phyloP scores from a whole-genome alignment of 1,140 invertebrate genomes.

The Pentalonia nigronervosa region DNA sequence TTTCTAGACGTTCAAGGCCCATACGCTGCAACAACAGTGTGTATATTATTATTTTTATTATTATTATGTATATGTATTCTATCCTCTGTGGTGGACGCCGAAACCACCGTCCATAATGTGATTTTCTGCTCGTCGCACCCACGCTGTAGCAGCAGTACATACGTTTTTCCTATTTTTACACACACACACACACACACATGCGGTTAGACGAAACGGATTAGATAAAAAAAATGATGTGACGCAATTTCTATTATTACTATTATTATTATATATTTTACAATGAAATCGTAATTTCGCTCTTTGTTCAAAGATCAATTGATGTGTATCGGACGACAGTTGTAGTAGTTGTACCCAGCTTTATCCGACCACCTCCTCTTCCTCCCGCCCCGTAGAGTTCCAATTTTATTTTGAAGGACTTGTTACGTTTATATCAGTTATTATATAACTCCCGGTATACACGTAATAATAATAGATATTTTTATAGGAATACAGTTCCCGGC shows the following conservation, averaged over 20 bases:
- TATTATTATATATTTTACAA: slow-evolving; percentile 25
- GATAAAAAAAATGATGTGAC: slow-evolving; percentile 25
- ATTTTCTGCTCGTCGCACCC: slow-evolving; percentile 50
- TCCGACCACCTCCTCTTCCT: neutral
- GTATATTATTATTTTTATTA: slow-evolving; percentile 13
- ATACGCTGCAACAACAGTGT: neutral
- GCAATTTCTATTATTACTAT: slow-evolving; percentile 10
- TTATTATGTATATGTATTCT: neutral
- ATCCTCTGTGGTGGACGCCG: slow-evolving; percentile 26
- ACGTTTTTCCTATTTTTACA: slow-evolving; percentile 34
- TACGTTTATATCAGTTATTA: neutral
- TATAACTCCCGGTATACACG: neutral
- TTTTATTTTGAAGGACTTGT: slow-evolving; percentile 48
- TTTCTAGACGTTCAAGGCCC: slow-evolving; percentile 52
- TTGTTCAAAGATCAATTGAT: slow-evolving; percentile 11
- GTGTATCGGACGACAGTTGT: neutral
- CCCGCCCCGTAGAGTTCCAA: no score
- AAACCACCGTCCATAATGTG: slow-evolving; percentile 54
- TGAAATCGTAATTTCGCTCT: slow-evolving; percentile 42
- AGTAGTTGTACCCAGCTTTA: neutral
- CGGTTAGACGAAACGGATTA: slow-evolving; percentile 20
- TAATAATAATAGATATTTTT: neutral
- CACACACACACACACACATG: neutral
- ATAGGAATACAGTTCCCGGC: neutral
- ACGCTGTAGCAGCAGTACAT: neutral